Evolutionary conservation across 2,888 invertebrate species (phyloP).

Genomic region (Pandemis corylana): DNA sequence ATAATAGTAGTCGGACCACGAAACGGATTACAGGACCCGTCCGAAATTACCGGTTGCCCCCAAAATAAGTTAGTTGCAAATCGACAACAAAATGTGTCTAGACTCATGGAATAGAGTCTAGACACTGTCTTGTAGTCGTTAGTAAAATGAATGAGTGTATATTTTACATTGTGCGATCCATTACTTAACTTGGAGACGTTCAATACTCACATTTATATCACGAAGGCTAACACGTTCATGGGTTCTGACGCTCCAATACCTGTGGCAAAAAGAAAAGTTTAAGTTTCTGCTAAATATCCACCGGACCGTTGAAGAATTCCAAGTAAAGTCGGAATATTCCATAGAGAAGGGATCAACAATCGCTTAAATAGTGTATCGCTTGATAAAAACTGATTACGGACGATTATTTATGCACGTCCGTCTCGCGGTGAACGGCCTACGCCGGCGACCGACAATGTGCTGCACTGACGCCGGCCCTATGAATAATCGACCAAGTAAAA

Average conservation of each 20-base stretch:
- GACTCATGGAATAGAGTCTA: background rate
- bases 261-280: conserved; percentile 58
- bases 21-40: conserved; percentile 19
- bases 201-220: conserved; percentile 74
- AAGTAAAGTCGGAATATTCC: conserved; percentile 18
- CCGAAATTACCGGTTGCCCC: conserved; percentile 19
- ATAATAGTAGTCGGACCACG: conserved; percentile 33
- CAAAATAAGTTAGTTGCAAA: conserved; percentile 21
- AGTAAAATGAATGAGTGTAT: conserved; percentile 1
- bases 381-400: conserved; percentile 70
- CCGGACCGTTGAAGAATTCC: conserved; percentile 34
- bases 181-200: conserved; percentile 49
- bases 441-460: conserved; percentile 34
- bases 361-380: conserved; percentile 71
- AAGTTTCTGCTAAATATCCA: conserved; percentile 41
- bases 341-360: conserved; percentile 63
- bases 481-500: conserved; percentile 17
- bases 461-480: conserved; percentile 14
- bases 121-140: conserved; percentile 2
- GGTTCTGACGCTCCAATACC: conserved; percentile 53
- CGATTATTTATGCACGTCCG: conserved; percentile 81
- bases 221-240: conserved; percentile 55
- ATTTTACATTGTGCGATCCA: conserved; percentile 4
- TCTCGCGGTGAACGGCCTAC: conserved; percentile 58
- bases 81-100: background rate